These are phyloP conservation scores for Myioborus melanocephalus DNA, from an alignment of 2,797 vertebrate species.

Conservation along the genomic window DNA sequence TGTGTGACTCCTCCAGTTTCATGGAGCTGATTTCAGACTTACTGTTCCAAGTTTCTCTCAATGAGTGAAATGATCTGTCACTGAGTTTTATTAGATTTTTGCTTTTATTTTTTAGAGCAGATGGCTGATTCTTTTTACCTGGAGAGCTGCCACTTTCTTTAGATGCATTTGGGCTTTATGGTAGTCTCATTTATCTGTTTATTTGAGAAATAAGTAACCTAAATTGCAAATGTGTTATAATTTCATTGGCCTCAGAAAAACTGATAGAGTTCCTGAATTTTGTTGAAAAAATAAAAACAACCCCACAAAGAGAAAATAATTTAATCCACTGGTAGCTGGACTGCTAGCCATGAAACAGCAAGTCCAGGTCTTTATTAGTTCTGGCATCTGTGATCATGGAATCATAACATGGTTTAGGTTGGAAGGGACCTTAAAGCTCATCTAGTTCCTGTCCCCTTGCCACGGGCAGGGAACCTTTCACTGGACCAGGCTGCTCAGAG, in stretches of 20 bases:
- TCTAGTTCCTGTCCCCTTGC: background rate
- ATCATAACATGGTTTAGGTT: background rate
- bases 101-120: constrained; percentile 28
- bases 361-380: background rate
- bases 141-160: constrained; percentile 58
- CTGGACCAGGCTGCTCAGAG: background rate
- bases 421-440: background rate
- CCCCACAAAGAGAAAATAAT: background rate
- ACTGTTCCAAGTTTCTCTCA: constrained; percentile 43
- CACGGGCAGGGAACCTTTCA: background rate
- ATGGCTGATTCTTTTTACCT: constrained; percentile 58
- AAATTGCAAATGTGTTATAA: background rate
- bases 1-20: background rate
- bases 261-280: background rate
- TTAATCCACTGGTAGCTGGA: background rate
- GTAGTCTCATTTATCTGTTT: constrained; percentile 32
- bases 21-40: background rate
- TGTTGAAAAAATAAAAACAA: background rate
- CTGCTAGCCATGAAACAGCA: background rate
- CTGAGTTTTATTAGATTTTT: constrained; percentile 37
- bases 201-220: constrained; percentile 24
- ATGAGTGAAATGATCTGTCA: constrained; percentile 51
- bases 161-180: constrained; percentile 11
- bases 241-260: background rate
- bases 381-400: background rate